Evolutionary conservation across 2,888 invertebrate genomes (phyloP).

Genomic region (Ophraella communa): DNA sequence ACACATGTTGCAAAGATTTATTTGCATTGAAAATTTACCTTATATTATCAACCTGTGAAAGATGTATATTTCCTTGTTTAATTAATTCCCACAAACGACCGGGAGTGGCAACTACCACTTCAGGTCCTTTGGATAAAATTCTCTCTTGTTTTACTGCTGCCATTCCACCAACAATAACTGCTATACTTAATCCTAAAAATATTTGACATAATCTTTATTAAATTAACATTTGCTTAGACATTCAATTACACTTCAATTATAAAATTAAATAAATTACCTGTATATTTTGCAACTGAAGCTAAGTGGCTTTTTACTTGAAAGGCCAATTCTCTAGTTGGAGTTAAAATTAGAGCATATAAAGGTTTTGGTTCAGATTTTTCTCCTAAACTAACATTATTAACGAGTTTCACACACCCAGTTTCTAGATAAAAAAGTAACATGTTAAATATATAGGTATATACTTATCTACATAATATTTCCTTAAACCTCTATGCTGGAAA

Average conservation of each 20-base stretch:
- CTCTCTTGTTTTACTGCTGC: conserved; percentile 93
- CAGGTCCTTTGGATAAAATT: conserved; percentile 80
- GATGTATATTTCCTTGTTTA: conserved; percentile 76
- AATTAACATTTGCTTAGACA: background rate
- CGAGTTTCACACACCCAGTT: conserved; percentile 68
- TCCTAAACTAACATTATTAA: conserved; percentile 63
- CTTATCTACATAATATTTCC: too few species aligned
- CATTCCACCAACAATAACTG: conserved; percentile 92
- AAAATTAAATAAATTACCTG: conserved; percentile 66
- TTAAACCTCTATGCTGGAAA: too few species aligned
- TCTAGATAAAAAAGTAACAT: conserved; percentile 50
- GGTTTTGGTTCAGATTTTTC: conserved; percentile 57
- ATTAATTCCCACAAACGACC: conserved; percentile 96
- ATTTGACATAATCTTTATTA: background rate
- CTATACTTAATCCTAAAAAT: conserved; percentile 67
- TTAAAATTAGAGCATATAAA: conserved; percentile 85
- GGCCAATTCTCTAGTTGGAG: conserved; percentile 96
- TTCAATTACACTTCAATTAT: background rate
- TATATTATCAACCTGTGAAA: conserved; percentile 74
- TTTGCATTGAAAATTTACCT: conserved; percentile 67
- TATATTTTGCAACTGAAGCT: conserved; percentile 78
- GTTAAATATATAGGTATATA: too few species aligned
- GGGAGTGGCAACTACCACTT: conserved; percentile 96
- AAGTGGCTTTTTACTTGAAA: conserved; percentile 92
- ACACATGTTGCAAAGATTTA: background rate